Conservation (phyloP, 2,888 invertebrate species). For the Aphidius colemani region DNA sequence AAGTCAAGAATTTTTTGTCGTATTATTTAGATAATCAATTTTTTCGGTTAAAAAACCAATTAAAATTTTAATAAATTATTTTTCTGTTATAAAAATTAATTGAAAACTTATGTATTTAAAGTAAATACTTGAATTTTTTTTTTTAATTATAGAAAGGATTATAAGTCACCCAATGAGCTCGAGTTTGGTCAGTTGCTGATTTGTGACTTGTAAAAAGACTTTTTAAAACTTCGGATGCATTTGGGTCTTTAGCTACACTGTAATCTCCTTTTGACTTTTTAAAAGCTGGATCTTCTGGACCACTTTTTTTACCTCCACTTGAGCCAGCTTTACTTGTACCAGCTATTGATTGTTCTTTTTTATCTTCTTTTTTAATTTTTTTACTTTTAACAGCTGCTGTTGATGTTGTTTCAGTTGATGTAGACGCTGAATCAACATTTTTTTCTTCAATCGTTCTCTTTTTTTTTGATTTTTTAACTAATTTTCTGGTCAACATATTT, state of each 20-base stretch:
- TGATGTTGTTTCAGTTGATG: constrained; percentile 15
- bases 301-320: constrained; percentile 35
- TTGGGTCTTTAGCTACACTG: constrained; percentile 89
- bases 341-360: constrained; percentile 52
- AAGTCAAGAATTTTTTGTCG: too few relatives aligned
- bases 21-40: constrained; percentile 17
- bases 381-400: constrained; percentile 18
- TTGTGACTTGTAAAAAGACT: constrained; percentile 92
- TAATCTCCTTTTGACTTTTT: constrained; percentile 80
- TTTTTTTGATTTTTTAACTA: constrained; percentile 71
- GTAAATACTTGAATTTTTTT: constrained; percentile 9
- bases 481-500: constrained; percentile 70
- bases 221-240: constrained; percentile 88
- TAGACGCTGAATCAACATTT: constrained; percentile 15
- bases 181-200: constrained; percentile 82
- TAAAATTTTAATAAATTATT: too few relatives aligned
- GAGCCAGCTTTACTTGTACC: constrained; percentile 56
- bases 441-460: constrained; percentile 48
- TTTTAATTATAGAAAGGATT: constrained; percentile 90
- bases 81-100: too few relatives aligned
- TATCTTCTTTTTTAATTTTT: constrained; percentile 54
- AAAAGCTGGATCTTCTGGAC: constrained; percentile 69
- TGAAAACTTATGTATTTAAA: not conserved
- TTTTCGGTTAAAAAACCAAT: too few relatives aligned
- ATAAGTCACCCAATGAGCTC: constrained; percentile 97